These are phyloP conservation scores for Drosophila malerkotliana DNA, from an alignment of 1,140 invertebrate genomes.

Conservation along the genomic window DNA sequence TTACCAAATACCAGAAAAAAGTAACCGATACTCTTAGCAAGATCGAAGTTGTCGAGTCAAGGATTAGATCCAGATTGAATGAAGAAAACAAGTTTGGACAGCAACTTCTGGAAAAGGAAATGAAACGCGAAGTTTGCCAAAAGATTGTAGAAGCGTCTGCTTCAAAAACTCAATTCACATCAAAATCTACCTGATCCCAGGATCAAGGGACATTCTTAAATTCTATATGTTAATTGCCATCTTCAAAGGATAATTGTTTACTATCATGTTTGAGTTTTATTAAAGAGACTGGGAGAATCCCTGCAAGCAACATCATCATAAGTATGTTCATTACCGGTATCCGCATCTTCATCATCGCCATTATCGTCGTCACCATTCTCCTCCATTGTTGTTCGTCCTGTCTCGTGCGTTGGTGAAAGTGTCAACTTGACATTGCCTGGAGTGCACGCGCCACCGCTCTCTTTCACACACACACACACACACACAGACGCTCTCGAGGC, in stretches of 20 bases:
- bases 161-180: not conserved
- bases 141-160: not conserved
- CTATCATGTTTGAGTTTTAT: not conserved
- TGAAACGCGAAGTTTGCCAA: not conserved
- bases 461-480: conserved; percentile 22
- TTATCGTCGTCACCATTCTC: conserved; percentile 26
- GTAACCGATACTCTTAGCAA: not conserved
- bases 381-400: conserved; percentile 33
- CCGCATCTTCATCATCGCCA: conserved; percentile 29
- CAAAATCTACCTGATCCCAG: not conserved
- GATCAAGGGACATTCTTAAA: not conserved
- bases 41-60: not conserved
- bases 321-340: conserved; percentile 26
- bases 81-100: not conserved
- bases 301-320: not conserved
- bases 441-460: conserved; percentile 73
- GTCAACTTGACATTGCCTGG: conserved; percentile 81
- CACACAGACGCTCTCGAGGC: conserved; percentile 15
- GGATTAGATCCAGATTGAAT: not conserved
- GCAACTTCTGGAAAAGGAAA: not conserved
- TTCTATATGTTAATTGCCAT: too few species aligned
- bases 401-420: conserved; percentile 73
- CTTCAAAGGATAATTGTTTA: too few species aligned
- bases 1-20: not conserved
- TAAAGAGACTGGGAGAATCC: not conserved